Base-by-base conservation (phyloP, 2,888 invertebrate species). In the Holacanthella duospinosa region DNA sequence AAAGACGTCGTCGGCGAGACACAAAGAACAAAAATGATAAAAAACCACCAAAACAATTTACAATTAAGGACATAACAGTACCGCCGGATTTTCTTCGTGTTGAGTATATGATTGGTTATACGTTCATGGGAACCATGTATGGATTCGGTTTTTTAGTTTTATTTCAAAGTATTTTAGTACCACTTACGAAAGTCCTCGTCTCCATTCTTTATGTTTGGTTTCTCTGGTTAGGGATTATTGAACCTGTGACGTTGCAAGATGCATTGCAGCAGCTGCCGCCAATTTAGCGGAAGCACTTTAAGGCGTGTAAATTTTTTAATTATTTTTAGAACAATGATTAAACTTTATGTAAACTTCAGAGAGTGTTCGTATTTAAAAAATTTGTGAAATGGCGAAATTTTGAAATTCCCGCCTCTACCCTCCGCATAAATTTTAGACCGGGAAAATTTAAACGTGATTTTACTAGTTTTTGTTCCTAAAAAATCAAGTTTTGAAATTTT, bases 71-170 rank as follows among this genome's bases (percentile, higher is more conserved):
- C 43, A 62, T 70, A 16, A 64, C 61, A 29, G 68, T 70, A 16
- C 68, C 68, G 12, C 53, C 62, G 6, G 55, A 56, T 12, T 67
- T 70, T 29, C 59, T 70, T 19, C 44, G 70, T 43, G 63, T 64
- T 12, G 70, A 70, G 59, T 68, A 65, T 63, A 70, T 70, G 70
- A 70, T 68, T 44, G 67, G 64, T 12, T 68, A 64, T 54, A 62
- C 65, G 12, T 66, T 70, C 55, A 44, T 70, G 21, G 70, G 68
- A 44, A 1, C 66, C 0, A 64, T 68, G 66, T 70, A 70, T 48
- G 70, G 70, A 54, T 57, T 70, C 9, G 70, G 70, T n/a, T 68
- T 68, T 43, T 59, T 70, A 9, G 70, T 70, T 1, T 44, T 70
- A 1, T 68, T 66, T 29, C 70, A 70, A 61, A 63, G 63, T 60